Evolutionary conservation across 2,888 invertebrate species (phyloP), one percentile per base, ranked within the genome.

Genomic region (Alitta virens): DNA sequence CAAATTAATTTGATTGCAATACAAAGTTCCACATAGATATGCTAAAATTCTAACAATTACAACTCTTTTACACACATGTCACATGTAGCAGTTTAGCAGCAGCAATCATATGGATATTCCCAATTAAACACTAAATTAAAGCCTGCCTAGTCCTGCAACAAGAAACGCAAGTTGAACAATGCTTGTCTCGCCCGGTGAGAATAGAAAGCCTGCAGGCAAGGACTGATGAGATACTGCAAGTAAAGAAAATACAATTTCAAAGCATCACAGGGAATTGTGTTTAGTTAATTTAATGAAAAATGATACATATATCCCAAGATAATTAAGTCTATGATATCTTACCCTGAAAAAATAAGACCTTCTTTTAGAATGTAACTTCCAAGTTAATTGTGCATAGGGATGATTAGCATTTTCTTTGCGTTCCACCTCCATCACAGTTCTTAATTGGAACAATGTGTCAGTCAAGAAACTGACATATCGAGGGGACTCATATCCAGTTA

Each of bases 401-500:
- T 14, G 57, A 46, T 33, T 26, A 46, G 43, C 14, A 16, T 50
- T 46, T 9, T 66, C 63, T 1, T 61, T 52, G 26, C 63, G 56
- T 14, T 56, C 61, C 23, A 66, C 21, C 49, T 51, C 55, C 18
- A 66, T 61, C 57, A 63, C 66, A 2, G 52, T 53, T n/a, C 66
- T 50, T 18, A 55, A 40, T 33, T 16, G 24, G 18, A 60, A 23
- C 63, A 60, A 66, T 1, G 62, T 53, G 56, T 66, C 53, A 9
- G 57, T 53, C 12, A 63, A 21, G 55, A 66, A 66, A 26, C 66
- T 66, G 40, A 66, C 33, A 23, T 63, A 66, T 1, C 55, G 54
- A 14, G 66, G 66, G 1, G 66, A 66, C 59, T 66, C 66, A n/a
- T 63, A 66, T 1, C 61, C 66, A 16, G 43, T 60, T 16, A 66